Base-by-base conservation (phyloP, 2,888 invertebrate genomes). In the Apocheima hispidaria region DNA sequence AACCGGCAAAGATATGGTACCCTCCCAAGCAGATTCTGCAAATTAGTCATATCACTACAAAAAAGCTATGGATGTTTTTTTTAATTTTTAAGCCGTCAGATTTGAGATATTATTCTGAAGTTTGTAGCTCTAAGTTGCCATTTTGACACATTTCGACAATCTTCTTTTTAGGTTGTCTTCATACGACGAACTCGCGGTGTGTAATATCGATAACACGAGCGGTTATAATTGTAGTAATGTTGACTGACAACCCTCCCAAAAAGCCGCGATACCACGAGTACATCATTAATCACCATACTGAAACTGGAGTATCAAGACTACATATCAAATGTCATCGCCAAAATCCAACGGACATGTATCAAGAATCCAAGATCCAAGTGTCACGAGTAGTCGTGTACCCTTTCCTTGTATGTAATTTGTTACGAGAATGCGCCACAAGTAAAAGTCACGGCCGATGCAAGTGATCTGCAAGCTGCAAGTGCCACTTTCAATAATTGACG, bases 401-500 rank as follows among this genome's bases (percentile, higher is more conserved):
- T 64, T 65, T 65, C 58, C 64, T 60, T 60, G 56, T n/a, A 60
- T 51, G 46, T 33, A 43, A 7, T 43, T 40, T 16, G 36, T 35
- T 50, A 53, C 21, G 33, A 49, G 14, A 33, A 40, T 40, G 7
- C 7, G 36, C 26, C 41, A 21, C 23, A 14, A 26, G 38, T 26
- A 66, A 68, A 66, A 57, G 60, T 65, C 68, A 68, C 5, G 68
- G 68, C 20, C 56, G 48, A 9, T 36, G 36, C 33, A 55, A 51
- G 35, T 41, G 58, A 38, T 14, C 26, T 43, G 26, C 30, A 41
- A 43, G 21, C 26, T 26, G 44, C 12, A 44, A 14, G 26, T n/a
- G 33, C 43, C 3, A 40, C 40, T 53, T 48, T 48, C 40, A 16
- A 44, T 43, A 36, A 36, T 14, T 36, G 36, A 23, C 21, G 4